Base-by-base conservation (phyloP, 2,113 vertebrate genomes). In the Marmota flaviventris region DNA sequence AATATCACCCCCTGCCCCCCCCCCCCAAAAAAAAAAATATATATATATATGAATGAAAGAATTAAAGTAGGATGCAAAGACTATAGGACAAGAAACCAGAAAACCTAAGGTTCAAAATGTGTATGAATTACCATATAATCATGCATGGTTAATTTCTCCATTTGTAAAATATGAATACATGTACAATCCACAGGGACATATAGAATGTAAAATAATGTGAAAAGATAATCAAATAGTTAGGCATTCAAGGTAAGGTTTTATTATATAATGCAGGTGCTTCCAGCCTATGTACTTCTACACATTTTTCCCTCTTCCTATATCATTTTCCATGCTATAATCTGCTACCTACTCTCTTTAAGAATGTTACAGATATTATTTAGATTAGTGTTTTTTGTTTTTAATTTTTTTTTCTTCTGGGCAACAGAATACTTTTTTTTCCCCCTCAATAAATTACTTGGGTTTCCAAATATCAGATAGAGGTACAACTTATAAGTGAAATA, bases 161-260 rank as follows among this genome's bases (percentile, higher is more conserved):
- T 76, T 39, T 93, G 25, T 7, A 93, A 93, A 91, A 61, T 22
- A 76, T 29, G 34, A 89, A 51, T 67, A 94, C 86, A 32, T 45
- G 8, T 25, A 89, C 7, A 48, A 91, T 48, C 58, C 18, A 94
- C 0, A 91, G 56, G 67, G 32, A 84, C 61, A 76, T 24, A 85
- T 17, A 22, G 16, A 97, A 2, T 32, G n/a, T 85, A 86, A 96
- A 95, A 93, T 48, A 89, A 89, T 1, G 12, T 56, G 13, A 51
- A 70, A 76, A 93, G 22, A 81, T 32, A 92, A 25, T 14, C 24
- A 56, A 93, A 56, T 12, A 89, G 73, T 91, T 39, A 61, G 56
- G 20, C 5, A 79, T 79, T 97, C 84, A 91, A 91, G 89, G n/a
- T 70, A 94, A 96, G 34, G 53, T 27, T 77, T 2, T 56, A 75